Conservation (phyloP, 2,797 vertebrate species). For the Corythornis leucogaster region DNA sequence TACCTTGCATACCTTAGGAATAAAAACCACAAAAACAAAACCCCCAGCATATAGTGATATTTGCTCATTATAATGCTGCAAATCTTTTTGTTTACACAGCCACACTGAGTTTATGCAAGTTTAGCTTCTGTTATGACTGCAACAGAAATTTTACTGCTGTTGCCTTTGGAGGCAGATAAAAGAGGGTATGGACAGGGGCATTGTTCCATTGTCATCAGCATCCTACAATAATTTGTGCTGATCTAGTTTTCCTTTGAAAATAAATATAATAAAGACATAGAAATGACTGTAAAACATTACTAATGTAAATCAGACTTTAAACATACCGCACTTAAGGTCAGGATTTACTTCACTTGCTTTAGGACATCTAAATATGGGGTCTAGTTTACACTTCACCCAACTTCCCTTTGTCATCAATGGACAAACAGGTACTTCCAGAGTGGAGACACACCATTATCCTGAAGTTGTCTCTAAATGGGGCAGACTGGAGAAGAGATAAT, state of each 20-base stretch:
- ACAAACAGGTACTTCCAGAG: neutral
- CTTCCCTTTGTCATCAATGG: neutral
- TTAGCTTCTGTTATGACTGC: conserved; percentile 26
- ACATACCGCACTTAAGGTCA: neutral
- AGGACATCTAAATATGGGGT: neutral
- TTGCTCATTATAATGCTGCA: neutral
- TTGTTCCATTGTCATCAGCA: neutral
- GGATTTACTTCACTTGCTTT: neutral
- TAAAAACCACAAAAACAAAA: neutral
- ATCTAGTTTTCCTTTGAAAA: neutral
- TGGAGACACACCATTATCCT: neutral
- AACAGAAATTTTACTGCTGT: neutral
- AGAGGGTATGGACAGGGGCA: neutral
- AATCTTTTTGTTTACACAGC: conserved; percentile 4
- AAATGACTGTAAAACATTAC: neutral
- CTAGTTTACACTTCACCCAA: neutral
- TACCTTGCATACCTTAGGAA: neutral
- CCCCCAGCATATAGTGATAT: neutral
- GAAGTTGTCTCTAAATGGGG: neutral
- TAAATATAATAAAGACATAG: neutral
- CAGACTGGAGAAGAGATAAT: neutral
- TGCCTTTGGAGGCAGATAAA: neutral
- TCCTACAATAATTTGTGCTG: neutral
- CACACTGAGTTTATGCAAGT: neutral
- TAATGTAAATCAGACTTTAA: neutral